phyloP scores from a whole-genome alignment of 1,140 invertebrate species.

The Hestina assimilis region DNA sequence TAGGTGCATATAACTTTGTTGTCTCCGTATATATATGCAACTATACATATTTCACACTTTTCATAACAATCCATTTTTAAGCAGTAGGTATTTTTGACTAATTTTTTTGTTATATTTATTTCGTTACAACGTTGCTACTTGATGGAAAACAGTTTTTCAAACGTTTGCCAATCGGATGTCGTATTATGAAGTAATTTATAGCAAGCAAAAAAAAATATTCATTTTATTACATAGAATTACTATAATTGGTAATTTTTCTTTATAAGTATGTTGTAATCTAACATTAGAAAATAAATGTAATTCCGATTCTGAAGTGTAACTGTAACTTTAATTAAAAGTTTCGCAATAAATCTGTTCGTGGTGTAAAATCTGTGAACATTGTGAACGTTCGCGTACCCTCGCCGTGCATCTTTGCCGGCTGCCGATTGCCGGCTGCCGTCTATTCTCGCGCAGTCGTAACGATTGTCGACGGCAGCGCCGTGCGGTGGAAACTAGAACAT shows the following conservation, averaged over 20 bases:
- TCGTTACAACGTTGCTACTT: too few species aligned
- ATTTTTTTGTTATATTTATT: too few species aligned
- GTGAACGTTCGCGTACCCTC: slow-evolving; percentile 23
- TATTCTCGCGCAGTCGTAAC: slow-evolving; percentile 69
- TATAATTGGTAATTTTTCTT: neutral
- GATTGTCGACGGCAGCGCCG: slow-evolving; percentile 57
- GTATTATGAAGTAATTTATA: too few species aligned
- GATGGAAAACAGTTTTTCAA: too few species aligned
- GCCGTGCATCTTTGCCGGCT: slow-evolving; percentile 7
- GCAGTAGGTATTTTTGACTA: too few species aligned
- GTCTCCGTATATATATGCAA: neutral
- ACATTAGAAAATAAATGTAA: slow-evolving; percentile 16
- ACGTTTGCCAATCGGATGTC: too few species aligned
- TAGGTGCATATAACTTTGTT: slow-evolving; percentile 19
- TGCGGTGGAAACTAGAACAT: slow-evolving; percentile 46
- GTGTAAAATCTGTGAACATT: slow-evolving; percentile 43
- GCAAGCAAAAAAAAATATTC: too few species aligned
- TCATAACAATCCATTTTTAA: too few species aligned
- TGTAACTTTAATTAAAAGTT: slow-evolving; percentile 71
- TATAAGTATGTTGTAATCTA: neutral
- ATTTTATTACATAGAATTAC: neutral
- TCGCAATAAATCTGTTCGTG: slow-evolving; percentile 63
- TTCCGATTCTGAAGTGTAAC: slow-evolving; percentile 50
- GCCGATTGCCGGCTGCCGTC: slow-evolving; percentile 22
- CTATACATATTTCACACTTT: too few species aligned